phyloP scores from a whole-genome alignment of 2,797 vertebrate species.

The Propithecus deckenii region DNA sequence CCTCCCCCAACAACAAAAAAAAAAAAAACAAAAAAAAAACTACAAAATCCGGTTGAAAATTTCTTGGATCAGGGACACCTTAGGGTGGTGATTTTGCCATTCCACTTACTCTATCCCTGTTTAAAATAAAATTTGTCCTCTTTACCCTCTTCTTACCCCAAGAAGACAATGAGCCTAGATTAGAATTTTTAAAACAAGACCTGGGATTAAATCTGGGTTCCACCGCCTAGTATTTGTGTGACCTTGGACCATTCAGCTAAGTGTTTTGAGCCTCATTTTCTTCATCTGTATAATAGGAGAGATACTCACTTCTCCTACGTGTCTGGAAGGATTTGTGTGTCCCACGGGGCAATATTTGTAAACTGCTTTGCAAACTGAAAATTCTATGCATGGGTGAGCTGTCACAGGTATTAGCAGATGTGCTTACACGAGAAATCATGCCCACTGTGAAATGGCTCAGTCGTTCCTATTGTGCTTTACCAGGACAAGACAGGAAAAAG shows the following conservation, averaged over 20 bases:
- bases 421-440: neutral
- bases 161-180: neutral
- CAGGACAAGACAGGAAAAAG: neutral
- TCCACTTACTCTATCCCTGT: neutral
- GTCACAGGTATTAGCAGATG: neutral
- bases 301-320: neutral
- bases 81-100: neutral
- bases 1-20: rapidly evolving
- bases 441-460: neutral
- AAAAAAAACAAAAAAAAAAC: no score
- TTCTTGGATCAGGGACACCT: neutral
- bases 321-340: neutral
- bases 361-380: neutral
- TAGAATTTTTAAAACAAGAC: neutral
- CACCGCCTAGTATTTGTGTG: no score
- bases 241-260: neutral
- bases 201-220: neutral
- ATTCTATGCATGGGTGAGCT: neutral
- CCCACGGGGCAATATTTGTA: neutral
- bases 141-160: neutral
- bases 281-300: neutral
- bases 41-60: neutral
- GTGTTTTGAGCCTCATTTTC: neutral
- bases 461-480: neutral
- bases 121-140: neutral